Evolutionary conservation across 1,140 invertebrate species (phyloP), one percentile per base, ranked within the genome.

Genomic region (Eriocheir sinensis): DNA sequence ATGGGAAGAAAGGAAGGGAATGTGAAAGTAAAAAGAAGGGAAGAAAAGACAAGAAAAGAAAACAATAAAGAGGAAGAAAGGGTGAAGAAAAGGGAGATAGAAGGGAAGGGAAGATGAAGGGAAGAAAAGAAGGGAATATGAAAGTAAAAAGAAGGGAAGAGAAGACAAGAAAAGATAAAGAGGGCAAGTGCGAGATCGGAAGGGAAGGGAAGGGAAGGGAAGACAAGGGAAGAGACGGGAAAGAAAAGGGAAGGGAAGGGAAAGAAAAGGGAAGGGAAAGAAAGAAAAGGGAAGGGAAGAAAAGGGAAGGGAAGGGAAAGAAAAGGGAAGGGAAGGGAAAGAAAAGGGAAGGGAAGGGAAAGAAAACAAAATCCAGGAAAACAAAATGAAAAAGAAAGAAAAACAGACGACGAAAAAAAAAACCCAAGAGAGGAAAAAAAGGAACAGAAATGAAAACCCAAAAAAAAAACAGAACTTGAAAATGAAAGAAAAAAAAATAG

Each of bases 311-410:
- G 60, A 72, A n/a, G n/a, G 60, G n/a, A n/a, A 72, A n/a, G n/a
- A n/a, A 72, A n/a, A 72, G 60, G n/a, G 60, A 72, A n/a, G n/a
- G 60, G n/a, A n/a, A 72, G 60, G n/a, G 60, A 72, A n/a, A 72
- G 60, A 72, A n/a, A 72, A n/a, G n/a, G 60, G n/a, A n/a, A 72
- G 60, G n/a, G 60, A 72, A n/a, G n/a, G 60, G n/a, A n/a, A 72
- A n/a, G n/a, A n/a, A 72, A n/a, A 72, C 12, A 72, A n/a, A 72
- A 15, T 15, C 12, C 12, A 72, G n/a, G 60, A n/a, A 72, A 72
- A n/a, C 12, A 72, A 72, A n/a, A n/a, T 72, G 60, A n/a, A 72
- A n/a, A 72, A 15, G n/a, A n/a, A 72, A 72, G 60, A 72, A 72
- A 15, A 72, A 72, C n/a, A 72, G n/a, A 72, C 12, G 12, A n/a